Evolutionary conservation across 1,140 invertebrate species (phyloP), one percentile per base, ranked within the genome.

Genomic region (Caligus rogercresseyi): DNA sequence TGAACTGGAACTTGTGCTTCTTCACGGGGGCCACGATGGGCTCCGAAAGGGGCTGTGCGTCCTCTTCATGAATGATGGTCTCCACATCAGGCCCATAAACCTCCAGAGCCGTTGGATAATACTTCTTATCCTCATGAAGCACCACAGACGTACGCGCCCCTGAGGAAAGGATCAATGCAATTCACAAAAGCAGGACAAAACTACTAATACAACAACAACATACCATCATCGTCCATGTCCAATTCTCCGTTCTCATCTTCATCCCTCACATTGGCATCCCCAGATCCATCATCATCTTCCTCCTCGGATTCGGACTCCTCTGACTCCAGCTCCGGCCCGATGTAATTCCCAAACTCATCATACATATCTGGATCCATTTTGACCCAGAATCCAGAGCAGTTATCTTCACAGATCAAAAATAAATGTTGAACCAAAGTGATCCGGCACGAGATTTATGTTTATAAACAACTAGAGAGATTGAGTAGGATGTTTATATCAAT

Each of bases 261-360:
- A 3, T 69, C 72, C 70, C 52, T 71, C 7, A 43, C 7, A 43
- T 43, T 43, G n/a, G 7, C 71, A 4, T 68, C 68, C 53, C 67
- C 68, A 67, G 81, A 80, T 1, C 84, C 83, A 67, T 85, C 84
- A 51, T 88, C 86, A 19, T 74, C 72, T 21, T 74, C 74, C 65
- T 73, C 71, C 51, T 91, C 88, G 65, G 94, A 90, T 57, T 91
- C 89, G 65, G 95, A 91, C 52, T 92, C 93, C 70, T 97, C 93
- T 56, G 82, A 83, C 53, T 87, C 86, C 60, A 98, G 76, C 69
- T 99, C 95, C 0, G 96, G 95, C 0, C 96, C 96, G 69, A 98
- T 89, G 70, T 99, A 99, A 75, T 99, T 99, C 13, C 96, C 96
- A 77, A 99, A 99, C 74, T 98, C 94, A 74, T 98, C 95, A 75